Conservation (phyloP, 2,888 invertebrate genomes). For the Hyalella azteca region DNA sequence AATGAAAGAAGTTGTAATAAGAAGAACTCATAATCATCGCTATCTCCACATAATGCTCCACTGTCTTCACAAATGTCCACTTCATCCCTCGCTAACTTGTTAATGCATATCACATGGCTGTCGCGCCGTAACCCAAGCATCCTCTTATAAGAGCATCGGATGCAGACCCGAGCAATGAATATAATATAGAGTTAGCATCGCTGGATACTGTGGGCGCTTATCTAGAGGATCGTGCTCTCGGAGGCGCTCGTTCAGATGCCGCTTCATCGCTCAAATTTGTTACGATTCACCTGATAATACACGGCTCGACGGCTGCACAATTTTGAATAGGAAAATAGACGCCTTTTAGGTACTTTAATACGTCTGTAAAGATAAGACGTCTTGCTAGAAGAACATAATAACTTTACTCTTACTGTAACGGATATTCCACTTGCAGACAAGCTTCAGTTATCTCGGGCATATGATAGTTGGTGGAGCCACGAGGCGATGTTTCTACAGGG, state of each 20-base stretch:
- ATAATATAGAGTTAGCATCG: conserved; percentile 9
- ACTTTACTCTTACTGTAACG: no score
- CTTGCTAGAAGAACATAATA: no score
- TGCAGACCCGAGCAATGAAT: not conserved
- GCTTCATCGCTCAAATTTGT: conserved; percentile 10
- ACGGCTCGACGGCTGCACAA: not conserved
- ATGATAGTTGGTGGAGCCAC: no score
- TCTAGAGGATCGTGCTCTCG: not conserved
- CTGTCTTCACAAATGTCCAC: not conserved
- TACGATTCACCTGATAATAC: not conserved
- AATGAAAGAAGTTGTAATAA: no score
- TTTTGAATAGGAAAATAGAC: conserved; percentile 4
- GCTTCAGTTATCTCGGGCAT: no score
- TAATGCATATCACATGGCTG: conserved; percentile 1
- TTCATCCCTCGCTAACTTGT: not conserved
- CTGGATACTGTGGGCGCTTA: not conserved
- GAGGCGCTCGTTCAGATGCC: not conserved
- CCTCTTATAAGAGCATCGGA: not conserved
- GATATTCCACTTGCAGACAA: no score
- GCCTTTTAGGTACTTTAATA: not conserved
- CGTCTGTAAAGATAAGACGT: not conserved
- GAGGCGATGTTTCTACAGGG: no score
- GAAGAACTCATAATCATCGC: not conserved
- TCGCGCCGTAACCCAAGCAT: not conserved
- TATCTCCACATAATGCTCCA: not conserved